phyloP scores from a whole-genome alignment of 2,888 invertebrate genomes.

The Bruchidius siliquastri region DNA sequence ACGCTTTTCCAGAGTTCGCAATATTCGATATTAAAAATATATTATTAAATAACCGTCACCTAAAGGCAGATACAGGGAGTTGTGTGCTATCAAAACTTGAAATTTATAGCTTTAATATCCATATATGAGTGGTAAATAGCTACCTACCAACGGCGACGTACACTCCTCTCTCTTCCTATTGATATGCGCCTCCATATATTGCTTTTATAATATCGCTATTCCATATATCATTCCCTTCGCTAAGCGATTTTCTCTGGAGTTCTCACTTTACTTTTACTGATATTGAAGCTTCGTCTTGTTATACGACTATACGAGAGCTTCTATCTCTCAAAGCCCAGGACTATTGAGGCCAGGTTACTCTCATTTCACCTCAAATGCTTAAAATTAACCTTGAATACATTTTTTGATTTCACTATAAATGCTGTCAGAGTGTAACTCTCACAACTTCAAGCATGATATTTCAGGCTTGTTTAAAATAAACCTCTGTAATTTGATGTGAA shows the following conservation, averaged over 20 bases:
- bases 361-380: too few species aligned
- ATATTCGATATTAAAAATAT: neutral
- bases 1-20: neutral
- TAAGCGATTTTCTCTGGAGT: neutral
- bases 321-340: too few species aligned
- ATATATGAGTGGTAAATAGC: neutral
- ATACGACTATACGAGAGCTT: neutral
- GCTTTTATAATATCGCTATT: slow-evolving; percentile 24
- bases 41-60: neutral
- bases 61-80: neutral
- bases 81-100: neutral
- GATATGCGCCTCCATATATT: slow-evolving; percentile 9
- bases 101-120: neutral
- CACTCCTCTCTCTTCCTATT: neutral
- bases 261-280: neutral
- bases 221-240: slow-evolving; percentile 16
- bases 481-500: too few species aligned
- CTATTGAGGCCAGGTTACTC: too few species aligned
- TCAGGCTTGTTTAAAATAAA: too few species aligned
- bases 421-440: too few species aligned
- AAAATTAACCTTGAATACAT: too few species aligned
- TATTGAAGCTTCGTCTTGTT: neutral
- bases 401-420: too few species aligned
- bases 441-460: too few species aligned
- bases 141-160: neutral